Evolutionary conservation across 2,888 invertebrate genomes (phyloP).

Genomic region (Pristionchus japonicus): DNA sequence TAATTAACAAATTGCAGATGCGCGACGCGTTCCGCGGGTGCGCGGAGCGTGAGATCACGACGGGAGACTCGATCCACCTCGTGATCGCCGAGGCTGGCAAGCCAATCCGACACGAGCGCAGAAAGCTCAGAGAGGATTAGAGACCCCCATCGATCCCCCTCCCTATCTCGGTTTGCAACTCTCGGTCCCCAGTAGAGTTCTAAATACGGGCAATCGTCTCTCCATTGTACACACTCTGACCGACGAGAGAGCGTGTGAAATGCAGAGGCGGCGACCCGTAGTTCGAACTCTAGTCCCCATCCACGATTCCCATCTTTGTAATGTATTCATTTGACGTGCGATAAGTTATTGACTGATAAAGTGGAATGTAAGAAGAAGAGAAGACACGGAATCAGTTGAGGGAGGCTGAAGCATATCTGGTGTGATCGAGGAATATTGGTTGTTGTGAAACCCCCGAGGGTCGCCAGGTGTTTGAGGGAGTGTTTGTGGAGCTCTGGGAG

Average conservation of each 20-base stretch:
- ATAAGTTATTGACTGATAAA: slow-evolving; percentile 42
- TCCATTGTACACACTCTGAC: too few species aligned
- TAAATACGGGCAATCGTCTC: too few species aligned
- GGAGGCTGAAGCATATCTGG: background rate
- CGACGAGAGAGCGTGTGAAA: too few species aligned
- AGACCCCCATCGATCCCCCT: background rate
- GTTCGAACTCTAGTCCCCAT: background rate
- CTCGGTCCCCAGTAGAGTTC: too few species aligned
- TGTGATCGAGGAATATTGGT: background rate
- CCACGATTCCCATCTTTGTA: background rate
- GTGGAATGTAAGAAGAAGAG: background rate
- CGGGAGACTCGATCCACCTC: slow-evolving; percentile 79
- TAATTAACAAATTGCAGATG: too few species aligned
- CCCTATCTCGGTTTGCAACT: background rate
- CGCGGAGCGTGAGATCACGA: slow-evolving; percentile 96
- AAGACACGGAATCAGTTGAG: background rate
- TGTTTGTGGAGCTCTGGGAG: background rate
- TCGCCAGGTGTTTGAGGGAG: background rate
- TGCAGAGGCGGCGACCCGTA: too few species aligned
- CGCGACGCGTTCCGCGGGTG: slow-evolving; percentile 95
- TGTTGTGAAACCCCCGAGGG: background rate
- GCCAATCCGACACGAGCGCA: slow-evolving; percentile 59
- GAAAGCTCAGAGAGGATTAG: slow-evolving; percentile 72
- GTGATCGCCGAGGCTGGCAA: slow-evolving; percentile 70
- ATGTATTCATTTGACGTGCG: slow-evolving; percentile 36